A percentile compares a stretch with the other conserved stretches of the same genome.
phyloP scores from a whole-genome alignment of 2,113 vertebrate species.

The Pterocles gutturalis region DNA sequence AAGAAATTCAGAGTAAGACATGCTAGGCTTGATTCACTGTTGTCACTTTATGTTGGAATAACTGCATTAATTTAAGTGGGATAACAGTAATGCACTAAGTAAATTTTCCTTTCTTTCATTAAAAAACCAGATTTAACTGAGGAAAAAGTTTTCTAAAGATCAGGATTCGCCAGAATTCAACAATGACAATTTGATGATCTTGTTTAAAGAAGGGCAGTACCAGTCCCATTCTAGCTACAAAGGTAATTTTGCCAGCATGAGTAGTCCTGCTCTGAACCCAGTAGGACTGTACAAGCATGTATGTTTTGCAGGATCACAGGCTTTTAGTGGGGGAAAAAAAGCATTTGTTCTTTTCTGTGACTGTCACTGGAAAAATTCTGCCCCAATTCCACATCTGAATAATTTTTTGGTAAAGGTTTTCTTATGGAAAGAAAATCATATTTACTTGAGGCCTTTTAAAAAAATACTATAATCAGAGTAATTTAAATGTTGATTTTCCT shows the following conservation, averaged over 20 bases:
- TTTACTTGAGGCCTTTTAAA: background rate
- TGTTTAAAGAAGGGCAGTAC: background rate
- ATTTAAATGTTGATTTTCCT: background rate
- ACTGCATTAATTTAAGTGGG: background rate
- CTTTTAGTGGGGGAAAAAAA: background rate
- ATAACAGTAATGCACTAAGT: background rate
- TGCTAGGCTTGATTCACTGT: background rate
- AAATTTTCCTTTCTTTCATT: background rate
- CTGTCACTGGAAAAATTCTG: background rate
- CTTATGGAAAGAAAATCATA: background rate
- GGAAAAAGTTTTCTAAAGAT: slow-evolving; percentile 16
- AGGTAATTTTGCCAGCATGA: background rate
- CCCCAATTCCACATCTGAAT: background rate
- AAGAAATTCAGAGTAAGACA: slow-evolving; percentile 7
- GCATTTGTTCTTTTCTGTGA: background rate
- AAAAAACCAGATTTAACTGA: background rate
- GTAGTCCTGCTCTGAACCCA: background rate
- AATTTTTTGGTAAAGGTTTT: background rate
- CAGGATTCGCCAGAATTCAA: background rate
- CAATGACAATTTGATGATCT: background rate
- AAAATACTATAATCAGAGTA: background rate
- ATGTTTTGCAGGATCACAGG: background rate
- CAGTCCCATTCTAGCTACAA: background rate
- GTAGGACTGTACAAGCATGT: fast-evolving
- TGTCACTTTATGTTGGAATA: background rate